Base-by-base conservation (phyloP, 2,113 vertebrate genomes). In the Rhodinocichla rosea region DNA sequence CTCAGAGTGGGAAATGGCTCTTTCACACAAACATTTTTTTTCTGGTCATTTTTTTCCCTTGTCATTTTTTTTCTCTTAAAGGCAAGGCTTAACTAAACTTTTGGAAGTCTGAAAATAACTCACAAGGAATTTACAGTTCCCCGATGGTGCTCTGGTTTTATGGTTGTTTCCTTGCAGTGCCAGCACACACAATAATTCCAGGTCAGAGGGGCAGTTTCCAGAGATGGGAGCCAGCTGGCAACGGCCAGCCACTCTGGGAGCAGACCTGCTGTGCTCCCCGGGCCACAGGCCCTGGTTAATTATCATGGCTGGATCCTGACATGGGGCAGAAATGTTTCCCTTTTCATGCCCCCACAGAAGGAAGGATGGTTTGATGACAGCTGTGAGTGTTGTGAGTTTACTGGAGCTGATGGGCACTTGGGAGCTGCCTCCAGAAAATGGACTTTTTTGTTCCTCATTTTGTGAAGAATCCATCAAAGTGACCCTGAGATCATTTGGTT, bases 91-190 rank as follows among this genome's bases (percentile, higher is more conserved):
- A 94, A 95, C 95, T 95, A 92, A 95, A 89, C 84, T 74, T 74
- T 89, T 88, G 85, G 73, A 68, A 49, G 77, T 91, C 95, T 47
- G 94, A 92, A 95, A 98, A 97, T 95, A 94, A 89, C 96, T 97
- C 87, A 37, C 87, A 47, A 47, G 80, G 83, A 91, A 96, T 97
- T 97, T 88, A 91, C 92, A 55, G 95, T 93, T 97, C 95, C 95
- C 95, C 73, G 79, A 82, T 95, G 97, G 92, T 94, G 86, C 93
- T 96, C 94, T 92, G 96, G 64, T 79, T 97, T 96, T 92, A 90
- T 55, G 85, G 89, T 94, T 94, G 92, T 97, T 98, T 95, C 87
- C 89, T 97, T 92, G 96, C 94, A 79, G 80, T 95, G 94, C 82
- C 90, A 94, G 79, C 92, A 74, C 49, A 92, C 45, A 84, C 17